These are phyloP conservation scores for Teleiodes luculella DNA, from an alignment of 2,888 invertebrate species.

Conservation along the genomic window DNA sequence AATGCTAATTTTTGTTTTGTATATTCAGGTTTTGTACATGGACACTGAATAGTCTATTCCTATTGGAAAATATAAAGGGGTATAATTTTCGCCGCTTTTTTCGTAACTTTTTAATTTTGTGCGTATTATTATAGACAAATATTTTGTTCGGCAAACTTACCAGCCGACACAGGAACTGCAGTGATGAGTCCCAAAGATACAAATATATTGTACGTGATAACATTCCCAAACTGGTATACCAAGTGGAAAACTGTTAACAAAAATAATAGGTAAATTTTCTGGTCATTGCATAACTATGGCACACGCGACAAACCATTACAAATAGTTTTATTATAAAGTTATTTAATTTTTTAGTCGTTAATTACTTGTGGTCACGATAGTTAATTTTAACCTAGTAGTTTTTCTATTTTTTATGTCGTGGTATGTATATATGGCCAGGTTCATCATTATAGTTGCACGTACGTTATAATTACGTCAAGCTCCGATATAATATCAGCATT, in stretches of 20 bases:
- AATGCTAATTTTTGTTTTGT: no score
- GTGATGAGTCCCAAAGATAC: constrained; percentile 96
- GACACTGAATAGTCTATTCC: no score
- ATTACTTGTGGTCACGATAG: neutral
- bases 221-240: constrained; percentile 95
- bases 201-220: constrained; percentile 95
- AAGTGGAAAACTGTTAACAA: constrained; percentile 89
- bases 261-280: neutral
- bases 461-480: no score
- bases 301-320: neutral
- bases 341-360: neutral
- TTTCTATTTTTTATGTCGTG: neutral
- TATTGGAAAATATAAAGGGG: no score
- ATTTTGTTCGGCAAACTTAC: constrained; percentile 76
- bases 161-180: constrained; percentile 95
- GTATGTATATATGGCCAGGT: no score
- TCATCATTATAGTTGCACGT: no score
- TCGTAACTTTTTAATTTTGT: no score
- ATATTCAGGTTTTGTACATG: no score
- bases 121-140: no score
- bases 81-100: no score
- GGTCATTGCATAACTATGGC: neutral
- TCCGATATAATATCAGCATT: no score
- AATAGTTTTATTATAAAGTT: neutral
- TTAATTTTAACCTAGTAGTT: neutral